These are phyloP conservation scores for Ctenodactylus gundi DNA, from an alignment of 2,113 vertebrate species.

Conservation along the genomic window DNA sequence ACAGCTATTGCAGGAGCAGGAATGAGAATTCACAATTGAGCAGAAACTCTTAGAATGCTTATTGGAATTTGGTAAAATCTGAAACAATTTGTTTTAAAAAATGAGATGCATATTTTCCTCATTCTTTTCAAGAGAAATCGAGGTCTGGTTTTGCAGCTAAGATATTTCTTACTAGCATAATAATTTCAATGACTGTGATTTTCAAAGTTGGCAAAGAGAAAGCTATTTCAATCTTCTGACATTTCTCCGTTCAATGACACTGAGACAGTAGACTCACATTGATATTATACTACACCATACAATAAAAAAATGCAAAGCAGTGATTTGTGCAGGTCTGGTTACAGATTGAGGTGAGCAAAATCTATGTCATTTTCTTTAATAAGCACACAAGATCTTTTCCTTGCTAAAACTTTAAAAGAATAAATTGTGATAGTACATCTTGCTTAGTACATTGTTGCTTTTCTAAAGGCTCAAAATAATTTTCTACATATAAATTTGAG, in stretches of 20 bases:
- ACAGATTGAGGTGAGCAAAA: not conserved
- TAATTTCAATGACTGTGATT: not conserved
- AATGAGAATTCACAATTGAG: not conserved
- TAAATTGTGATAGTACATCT: not conserved
- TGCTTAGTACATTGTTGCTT: not conserved
- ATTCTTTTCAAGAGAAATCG: not conserved
- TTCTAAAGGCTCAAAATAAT: not conserved
- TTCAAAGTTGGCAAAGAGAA: not conserved
- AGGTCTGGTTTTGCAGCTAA: not conserved
- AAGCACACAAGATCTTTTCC: not conserved
- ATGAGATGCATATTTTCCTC: not conserved
- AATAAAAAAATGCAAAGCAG: not conserved
- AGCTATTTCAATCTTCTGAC: not conserved
- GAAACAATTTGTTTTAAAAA: not conserved
- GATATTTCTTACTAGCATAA: not conserved
- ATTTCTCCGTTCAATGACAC: not conserved
- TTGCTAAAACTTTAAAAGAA: not conserved
- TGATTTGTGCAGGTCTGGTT: not conserved
- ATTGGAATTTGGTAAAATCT: not conserved
- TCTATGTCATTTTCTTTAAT: not conserved
- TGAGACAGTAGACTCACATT: not conserved
- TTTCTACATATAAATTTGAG: not conserved
- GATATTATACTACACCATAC: not conserved
- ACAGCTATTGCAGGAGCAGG: not conserved
- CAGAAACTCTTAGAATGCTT: not conserved